Evolutionary conservation across 1,140 invertebrate genomes (phyloP), one percentile per base, ranked within the genome.

Genomic region (Octopus bimaculoides): DNA sequence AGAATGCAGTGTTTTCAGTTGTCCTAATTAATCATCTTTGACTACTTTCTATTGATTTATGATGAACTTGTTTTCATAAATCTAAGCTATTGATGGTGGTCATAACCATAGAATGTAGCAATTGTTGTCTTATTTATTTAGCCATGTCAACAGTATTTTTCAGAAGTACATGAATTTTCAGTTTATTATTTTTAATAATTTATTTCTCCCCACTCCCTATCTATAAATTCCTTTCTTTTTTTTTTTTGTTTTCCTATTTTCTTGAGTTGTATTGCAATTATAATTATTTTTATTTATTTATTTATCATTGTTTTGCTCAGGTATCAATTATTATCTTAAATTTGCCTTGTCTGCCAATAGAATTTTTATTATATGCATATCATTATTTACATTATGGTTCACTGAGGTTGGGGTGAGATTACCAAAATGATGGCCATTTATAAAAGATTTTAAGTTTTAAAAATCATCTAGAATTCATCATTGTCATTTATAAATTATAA

Each of bases 1-100:
- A 75, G 74, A 75, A 75, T 75, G 74, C 74, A 75, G 74, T 75
- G 74, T 75, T 75, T 52, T 53, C 20, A 75, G 26, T 75, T 75
- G 74, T 75, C 74, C 74, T 53, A 20, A 75, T 71, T 75, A 75
- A 41, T 41, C 26, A 41, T 41, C 26, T 41, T 41, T 41, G 26
- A 41, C 26, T 41, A 41, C 26, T 41, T 41, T 41, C 26, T 41
- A 41, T 41, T 41, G 26, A 41, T 41, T 41, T 41, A 41, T 41
- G 26, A 41, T 41, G 26, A 41, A 41, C 26, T 41, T 41, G 26
- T 41, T 41, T 41, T 41, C 26, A 41, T 41, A 41, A 41, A 41
- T 41, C 26, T 41, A 41, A 41, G 26, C 26, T 41, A 41, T 41
- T 41, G 26, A 71, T 71, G 26, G 26, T 20, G 26, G 14, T n/a